Base-by-base conservation (phyloP, 2,113 vertebrate species). In the Oxygymnocypris stewartii region DNA sequence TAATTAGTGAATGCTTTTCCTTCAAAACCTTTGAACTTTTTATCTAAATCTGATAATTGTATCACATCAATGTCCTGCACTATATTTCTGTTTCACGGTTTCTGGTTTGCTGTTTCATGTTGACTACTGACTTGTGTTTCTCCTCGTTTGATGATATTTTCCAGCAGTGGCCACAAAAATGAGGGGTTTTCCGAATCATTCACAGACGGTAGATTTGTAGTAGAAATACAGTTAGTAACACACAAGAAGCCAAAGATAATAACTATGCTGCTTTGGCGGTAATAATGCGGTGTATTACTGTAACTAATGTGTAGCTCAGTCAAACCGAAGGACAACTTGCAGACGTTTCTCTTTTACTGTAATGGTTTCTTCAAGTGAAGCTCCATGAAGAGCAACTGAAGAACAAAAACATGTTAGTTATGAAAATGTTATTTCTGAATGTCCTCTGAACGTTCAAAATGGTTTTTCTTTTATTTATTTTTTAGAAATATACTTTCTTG, bases 151-250 rank as follows among this genome's bases (percentile, higher is more conserved):
- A n/a, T 61, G 35, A 61, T 42, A 40, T 63, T 80, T 80, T 80
- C 57, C 78, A 63, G 57, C 37, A 28, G 35, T 25, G 11, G n/a
- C 78, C 54, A 37, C 54, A 79, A 6, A 79, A 61, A 61, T 42
- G 35, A 80, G 78, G 78, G 78, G 57, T 10, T 80, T 80, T 63
- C 78, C 78, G n/a, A 37, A 59, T 23, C 18, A 4, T 23, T 40
- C 35, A 59, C 77, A 59, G 51, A 79, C 77, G 42, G 28, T n/a
- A 44, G 35, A 14, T 13, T 0, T 42, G 23, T 42, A 76, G 25
- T 28, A 47, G 6, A 76, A 75, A 76, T 47, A 49, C 54, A 16
- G 40, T 42, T 44, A 63, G 54, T 44, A 23, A 28, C 51, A n/a
- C 51, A 37, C 51, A 40, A 51, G 51, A 59, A 79, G 20, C 78